Evolutionary conservation across 2,113 vertebrate species (phyloP), one percentile per base, ranked within the genome.

Genomic region (Rafetus swinhoei): DNA sequence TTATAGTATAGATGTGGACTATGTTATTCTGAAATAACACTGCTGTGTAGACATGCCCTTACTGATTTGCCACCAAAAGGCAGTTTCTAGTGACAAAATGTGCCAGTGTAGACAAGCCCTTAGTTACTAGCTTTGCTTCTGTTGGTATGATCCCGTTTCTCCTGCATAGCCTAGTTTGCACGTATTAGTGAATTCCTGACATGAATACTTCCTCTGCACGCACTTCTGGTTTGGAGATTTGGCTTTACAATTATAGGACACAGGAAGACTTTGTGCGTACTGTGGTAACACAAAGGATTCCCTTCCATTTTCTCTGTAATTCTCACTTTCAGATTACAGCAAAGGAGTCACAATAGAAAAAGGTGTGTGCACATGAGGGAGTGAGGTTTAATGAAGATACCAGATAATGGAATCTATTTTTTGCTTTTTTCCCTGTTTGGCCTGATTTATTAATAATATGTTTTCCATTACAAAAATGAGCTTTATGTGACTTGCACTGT

Each of bases 361-460:
- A 39, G 32, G 7, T 6, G 4, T 2, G 10, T 76, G 50, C 6
- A 7, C 84, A 84, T 88, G 15, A 93, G 82, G 89, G 94, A 85
- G 57, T 87, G 79, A 19, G 57, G 32, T 81, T 96, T 60, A 29
- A 56, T 54, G 59, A 90, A 89, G 94, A 91, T 0, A 0, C 7
- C 18, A 85, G 81, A 60, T 0, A 0, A 93, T 83, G 39, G 95
- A 94, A 92, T 87, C 32, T 93, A 13, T 84, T 92, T 96, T 94
- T 92, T 65, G 54, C 24, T 86, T 55, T 29, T 45, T n/a, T 15
- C 25, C 39, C 27, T 52, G 56, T 13, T 86, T 4, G 5, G n/a
- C 82, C 87, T 95, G 96, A 97, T 97, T 97, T 98, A 97, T 97
- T 97, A 97, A 96, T 97, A 96, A 97, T 97, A 95, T 96, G 95